Percentiles rank a stretch among this genome's conserved stretches.
These are phyloP conservation scores for Eupithecia subfuscata DNA, from an alignment of 2,888 invertebrate genomes.

Conservation along the genomic window DNA sequence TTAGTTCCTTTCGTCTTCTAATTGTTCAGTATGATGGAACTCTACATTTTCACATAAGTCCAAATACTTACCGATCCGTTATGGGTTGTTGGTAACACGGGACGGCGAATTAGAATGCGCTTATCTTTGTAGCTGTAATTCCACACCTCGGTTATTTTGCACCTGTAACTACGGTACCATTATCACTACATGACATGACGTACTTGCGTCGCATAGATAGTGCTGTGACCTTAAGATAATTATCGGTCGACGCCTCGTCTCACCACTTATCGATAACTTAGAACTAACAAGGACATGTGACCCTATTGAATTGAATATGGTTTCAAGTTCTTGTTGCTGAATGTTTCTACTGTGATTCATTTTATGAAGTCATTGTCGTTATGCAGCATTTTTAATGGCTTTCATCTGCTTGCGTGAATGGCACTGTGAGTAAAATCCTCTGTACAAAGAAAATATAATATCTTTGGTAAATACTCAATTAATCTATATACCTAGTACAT, in stretches of 20 bases:
- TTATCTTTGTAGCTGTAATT: slow-evolving; percentile 20
- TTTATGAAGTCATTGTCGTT: background rate
- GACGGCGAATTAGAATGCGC: slow-evolving; percentile 1
- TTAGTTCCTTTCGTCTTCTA: background rate
- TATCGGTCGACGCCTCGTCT: slow-evolving; percentile 81
- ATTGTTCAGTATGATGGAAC: background rate
- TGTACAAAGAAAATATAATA: background rate
- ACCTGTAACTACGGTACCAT: slow-evolving; percentile 57
- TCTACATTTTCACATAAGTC: background rate
- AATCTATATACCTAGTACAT: too few relatives aligned
- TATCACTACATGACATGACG: slow-evolving; percentile 65
- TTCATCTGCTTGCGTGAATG: background rate
- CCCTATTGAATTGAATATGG: slow-evolving; percentile 33
- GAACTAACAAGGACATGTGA: slow-evolving; percentile 70
- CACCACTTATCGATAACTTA: slow-evolving; percentile 68
- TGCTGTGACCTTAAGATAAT: slow-evolving; percentile 79
- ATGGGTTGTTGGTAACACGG: background rate
- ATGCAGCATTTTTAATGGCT: background rate
- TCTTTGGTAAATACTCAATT: background rate
- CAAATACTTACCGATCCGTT: background rate
- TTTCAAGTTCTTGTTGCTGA: background rate
- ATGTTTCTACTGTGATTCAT: background rate
- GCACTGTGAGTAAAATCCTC: background rate
- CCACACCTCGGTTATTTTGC: slow-evolving; percentile 38
- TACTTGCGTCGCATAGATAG: slow-evolving; percentile 72